Evolutionary conservation across 2,797 vertebrate species (phyloP), one percentile per base, ranked within the genome.

Genomic region (Podargus strigoides): DNA sequence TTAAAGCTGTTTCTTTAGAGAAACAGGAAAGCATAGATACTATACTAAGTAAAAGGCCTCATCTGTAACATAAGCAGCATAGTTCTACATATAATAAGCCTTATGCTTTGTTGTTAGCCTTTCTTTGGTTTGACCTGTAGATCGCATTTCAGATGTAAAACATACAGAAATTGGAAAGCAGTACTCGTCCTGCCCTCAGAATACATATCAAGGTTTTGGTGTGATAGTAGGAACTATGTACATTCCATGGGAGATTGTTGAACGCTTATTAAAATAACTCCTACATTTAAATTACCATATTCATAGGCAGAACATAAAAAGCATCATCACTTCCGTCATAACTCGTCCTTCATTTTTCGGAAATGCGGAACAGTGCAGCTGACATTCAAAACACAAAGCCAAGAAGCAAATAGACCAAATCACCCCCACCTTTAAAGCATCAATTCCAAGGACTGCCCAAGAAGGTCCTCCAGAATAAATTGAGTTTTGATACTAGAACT

Each of bases 401-500:
- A 2, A 90, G 46, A 58, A 90, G 22, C 12, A 90, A 67, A 53
- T 4, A 79, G 14, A 76, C 3, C 13, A 83, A 69, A 37, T 1
- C 6, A 13, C 26, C 34, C 34, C 16, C 26, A 36, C 0, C 0
- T 90, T 89, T 85, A 83, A 79, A 85, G 16, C 44, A 46, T 2
- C 6, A 16, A 55, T 89, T 84, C 46, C 27, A 69, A 89, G 55
- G 49, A 60, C 39, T 89, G 76, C n/a, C 72, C 75, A 91, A 56
- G 22, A 2, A n/a, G 8, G 37, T 87, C 50, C 62, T 84, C 67
- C 47, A 75, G n/a, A 81, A 15, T 6, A 93, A 94, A 96, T 23
- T 67, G 70, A 88, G 91, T 92, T 95, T 90, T 91, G 62, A 77
- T 87, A 92, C 55, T 63, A 53, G 39, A 63, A 79, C 8, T 17